Evolutionary conservation across 2,113 vertebrate genomes (phyloP).

Genomic region (Phocoena sinus): DNA sequence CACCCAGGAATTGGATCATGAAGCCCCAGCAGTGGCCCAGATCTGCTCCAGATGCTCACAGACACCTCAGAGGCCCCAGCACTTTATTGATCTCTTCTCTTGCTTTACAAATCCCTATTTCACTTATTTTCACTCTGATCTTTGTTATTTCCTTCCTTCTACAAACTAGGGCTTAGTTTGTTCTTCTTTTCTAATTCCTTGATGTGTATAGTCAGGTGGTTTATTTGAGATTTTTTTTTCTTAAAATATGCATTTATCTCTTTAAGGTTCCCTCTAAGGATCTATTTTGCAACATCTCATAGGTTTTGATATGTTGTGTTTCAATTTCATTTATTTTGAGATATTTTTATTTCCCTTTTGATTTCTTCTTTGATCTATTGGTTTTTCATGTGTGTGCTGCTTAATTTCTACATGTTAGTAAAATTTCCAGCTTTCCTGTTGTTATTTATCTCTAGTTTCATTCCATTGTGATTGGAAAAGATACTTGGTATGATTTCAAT

Average conservation of each 20-base stretch:
- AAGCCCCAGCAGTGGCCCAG: rapidly evolving
- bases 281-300: not conserved
- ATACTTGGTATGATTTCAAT: not conserved
- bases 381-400: not conserved
- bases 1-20: not conserved
- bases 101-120: not conserved
- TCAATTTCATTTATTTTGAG: not conserved
- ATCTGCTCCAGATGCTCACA: not conserved
- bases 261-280: not conserved
- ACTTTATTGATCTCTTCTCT: not conserved
- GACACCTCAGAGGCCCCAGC: not conserved
- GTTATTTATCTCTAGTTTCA: not conserved
- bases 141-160: not conserved
- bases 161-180: not conserved
- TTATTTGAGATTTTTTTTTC: not conserved
- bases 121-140: not conserved
- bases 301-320: not conserved
- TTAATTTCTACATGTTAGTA: not conserved
- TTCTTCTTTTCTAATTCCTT: not conserved
- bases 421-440: not conserved
- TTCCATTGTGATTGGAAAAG: not conserved
- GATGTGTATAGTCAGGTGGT: not conserved
- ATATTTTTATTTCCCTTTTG: not conserved
- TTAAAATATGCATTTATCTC: not conserved
- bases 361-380: not conserved